Evolutionary conservation across 2,888 invertebrate species (phyloP).

Genomic region (Amblyjoppa proteus): DNA sequence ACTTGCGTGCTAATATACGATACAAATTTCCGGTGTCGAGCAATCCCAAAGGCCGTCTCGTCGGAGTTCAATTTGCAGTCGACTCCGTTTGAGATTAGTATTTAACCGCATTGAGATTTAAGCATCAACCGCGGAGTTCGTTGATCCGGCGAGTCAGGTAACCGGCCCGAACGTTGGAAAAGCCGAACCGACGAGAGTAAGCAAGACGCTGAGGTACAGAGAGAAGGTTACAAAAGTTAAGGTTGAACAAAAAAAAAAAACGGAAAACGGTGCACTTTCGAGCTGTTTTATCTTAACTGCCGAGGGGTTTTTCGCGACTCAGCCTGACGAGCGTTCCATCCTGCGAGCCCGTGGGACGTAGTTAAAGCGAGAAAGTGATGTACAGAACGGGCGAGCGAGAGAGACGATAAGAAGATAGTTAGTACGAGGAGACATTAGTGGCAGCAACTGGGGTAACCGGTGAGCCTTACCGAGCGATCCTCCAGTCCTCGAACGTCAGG

Average conservation of each 20-base stretch:
- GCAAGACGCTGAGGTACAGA: neutral
- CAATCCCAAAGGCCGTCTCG: too few species aligned
- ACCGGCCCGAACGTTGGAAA: neutral
- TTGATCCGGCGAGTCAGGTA: neutral
- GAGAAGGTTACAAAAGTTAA: slow-evolving; percentile 27
- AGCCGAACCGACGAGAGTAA: neutral
- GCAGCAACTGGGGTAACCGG: slow-evolving; percentile 76
- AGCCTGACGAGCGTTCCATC: slow-evolving; percentile 50
- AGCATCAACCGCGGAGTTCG: neutral
- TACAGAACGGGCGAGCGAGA: slow-evolving; percentile 41
- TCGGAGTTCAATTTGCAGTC: too few species aligned
- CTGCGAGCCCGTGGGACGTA: slow-evolving; percentile 36
- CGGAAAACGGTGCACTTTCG: slow-evolving; percentile 73
- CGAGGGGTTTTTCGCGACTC: slow-evolving; percentile 51
- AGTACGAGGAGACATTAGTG: slow-evolving; percentile 80
- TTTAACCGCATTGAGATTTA: neutral
- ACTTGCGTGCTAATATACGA: too few species aligned
- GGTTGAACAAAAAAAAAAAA: slow-evolving; percentile 57
- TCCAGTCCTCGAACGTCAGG: slow-evolving; percentile 30
- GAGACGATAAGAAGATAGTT: slow-evolving; percentile 78
- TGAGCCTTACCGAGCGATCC: slow-evolving; percentile 67
- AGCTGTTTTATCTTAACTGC: slow-evolving; percentile 76
- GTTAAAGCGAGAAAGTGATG: slow-evolving; percentile 3
- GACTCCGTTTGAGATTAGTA: neutral
- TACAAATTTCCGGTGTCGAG: too few species aligned